These are phyloP conservation scores for Tenebrio molitor DNA, from an alignment of 1,140 invertebrate species.

Conservation along the genomic window DNA sequence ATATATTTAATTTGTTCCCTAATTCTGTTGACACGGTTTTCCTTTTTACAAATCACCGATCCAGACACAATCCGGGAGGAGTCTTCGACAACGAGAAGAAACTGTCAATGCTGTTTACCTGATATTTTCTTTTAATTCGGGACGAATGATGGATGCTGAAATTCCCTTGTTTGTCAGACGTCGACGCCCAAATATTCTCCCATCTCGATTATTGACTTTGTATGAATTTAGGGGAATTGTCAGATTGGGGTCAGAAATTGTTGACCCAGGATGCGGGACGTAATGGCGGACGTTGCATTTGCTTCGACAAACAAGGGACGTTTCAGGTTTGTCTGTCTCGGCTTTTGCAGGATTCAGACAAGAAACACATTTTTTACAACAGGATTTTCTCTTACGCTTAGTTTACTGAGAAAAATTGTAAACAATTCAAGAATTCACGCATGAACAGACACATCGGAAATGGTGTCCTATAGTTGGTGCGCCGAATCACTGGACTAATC, in stretches of 20 bases:
- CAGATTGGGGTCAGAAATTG: conserved; percentile 7
- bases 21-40: not conserved
- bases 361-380: too few relatives aligned
- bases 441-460: too few relatives aligned
- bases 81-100: not conserved
- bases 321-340: not conserved
- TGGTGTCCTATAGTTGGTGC: too few relatives aligned
- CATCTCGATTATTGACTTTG: not conserved
- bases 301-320: not conserved
- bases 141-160: not conserved
- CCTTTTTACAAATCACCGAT: not conserved
- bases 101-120: not conserved
- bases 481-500: too few relatives aligned
- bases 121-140: not conserved
- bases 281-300: not conserved
- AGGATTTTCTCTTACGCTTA: too few relatives aligned
- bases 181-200: not conserved
- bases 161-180: not conserved
- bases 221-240: conserved; percentile 4
- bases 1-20: not conserved
- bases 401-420: too few relatives aligned
- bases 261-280: not conserved
- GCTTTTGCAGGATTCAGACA: too few relatives aligned
- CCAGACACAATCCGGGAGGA: not conserved
- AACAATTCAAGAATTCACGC: too few relatives aligned